A percentile compares a stretch with the other conserved stretches of the same genome.
phyloP scores from a whole-genome alignment of 2,888 invertebrate genomes.

The Hydrotaea cyrtoneurina region DNA sequence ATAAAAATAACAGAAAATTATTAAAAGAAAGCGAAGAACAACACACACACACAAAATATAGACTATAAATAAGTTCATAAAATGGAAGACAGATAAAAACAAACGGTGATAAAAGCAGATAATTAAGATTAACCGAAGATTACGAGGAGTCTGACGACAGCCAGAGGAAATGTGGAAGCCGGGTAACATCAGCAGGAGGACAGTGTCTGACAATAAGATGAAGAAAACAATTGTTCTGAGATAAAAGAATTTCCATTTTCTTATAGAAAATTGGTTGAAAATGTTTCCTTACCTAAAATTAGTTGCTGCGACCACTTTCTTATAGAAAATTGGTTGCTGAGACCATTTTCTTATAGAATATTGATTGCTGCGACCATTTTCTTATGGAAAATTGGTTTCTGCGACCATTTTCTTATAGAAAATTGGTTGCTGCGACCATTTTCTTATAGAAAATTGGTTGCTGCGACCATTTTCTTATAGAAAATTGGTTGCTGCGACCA shows the following conservation, averaged over 20 bases:
- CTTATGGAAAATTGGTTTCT: not conserved
- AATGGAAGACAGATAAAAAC: constrained; percentile 1
- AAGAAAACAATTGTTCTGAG: too few relatives aligned
- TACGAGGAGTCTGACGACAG: not conserved
- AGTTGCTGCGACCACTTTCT: too few relatives aligned
- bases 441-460: not conserved
- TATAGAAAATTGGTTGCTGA: too few relatives aligned
- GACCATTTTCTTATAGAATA: not conserved
- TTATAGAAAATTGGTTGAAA: too few relatives aligned
- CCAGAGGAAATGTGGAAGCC: too few relatives aligned
- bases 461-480: not conserved
- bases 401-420: not conserved
- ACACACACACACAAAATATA: not conserved
- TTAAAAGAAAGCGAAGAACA: not conserved
- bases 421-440: too few relatives aligned
- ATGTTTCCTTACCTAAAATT: too few relatives aligned
- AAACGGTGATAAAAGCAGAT: not conserved
- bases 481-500: too few relatives aligned
- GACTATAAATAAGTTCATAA: constrained; percentile 42
- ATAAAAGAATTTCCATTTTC: too few relatives aligned
- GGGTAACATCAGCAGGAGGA: too few relatives aligned
- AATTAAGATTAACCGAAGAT: not conserved
- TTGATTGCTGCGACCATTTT: not conserved
- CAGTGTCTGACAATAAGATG: too few relatives aligned
- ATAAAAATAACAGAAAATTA: not conserved